Percentiles rank a stretch among this genome's conserved stretches.
phyloP scores from a whole-genome alignment of 1,140 invertebrate genomes.

The Antheraea pernyi region DNA sequence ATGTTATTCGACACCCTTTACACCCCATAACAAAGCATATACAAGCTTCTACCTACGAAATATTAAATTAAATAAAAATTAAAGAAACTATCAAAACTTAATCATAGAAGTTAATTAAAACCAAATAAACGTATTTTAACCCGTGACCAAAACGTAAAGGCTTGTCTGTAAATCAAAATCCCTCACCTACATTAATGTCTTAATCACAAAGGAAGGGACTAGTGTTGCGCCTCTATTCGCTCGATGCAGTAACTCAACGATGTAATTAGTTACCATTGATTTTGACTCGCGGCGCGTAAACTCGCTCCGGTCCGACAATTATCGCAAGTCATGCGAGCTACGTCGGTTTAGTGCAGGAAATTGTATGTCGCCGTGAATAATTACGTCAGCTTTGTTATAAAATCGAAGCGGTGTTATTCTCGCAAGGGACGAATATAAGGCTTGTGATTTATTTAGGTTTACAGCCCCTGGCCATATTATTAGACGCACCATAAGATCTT shows the following conservation, averaged over 20 bases:
- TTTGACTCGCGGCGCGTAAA: constrained; percentile 26
- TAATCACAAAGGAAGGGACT: not conserved
- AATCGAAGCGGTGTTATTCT: not conserved
- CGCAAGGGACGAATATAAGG: not conserved
- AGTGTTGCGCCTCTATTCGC: constrained; percentile 11
- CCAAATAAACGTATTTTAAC: too few relatives aligned
- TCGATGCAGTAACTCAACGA: constrained; percentile 6
- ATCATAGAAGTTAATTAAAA: too few relatives aligned
- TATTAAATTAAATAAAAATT: too few relatives aligned
- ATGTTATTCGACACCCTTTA: too few relatives aligned
- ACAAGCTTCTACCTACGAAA: too few relatives aligned
- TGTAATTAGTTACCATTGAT: constrained; percentile 25
- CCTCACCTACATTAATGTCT: not conserved
- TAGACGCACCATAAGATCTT: too few relatives aligned
- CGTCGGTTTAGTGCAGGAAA: not conserved
- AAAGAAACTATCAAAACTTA: too few relatives aligned
- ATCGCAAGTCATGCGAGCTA: constrained; percentile 13
- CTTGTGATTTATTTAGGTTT: too few relatives aligned
- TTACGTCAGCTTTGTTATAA: not conserved
- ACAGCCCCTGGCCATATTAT: too few relatives aligned
- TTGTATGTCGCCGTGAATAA: not conserved
- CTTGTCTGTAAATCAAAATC: not conserved
- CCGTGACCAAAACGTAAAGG: too few relatives aligned
- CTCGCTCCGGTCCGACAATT: not conserved
- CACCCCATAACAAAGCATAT: too few relatives aligned